phyloP scores from a whole-genome alignment of 2,113 vertebrate genomes.

The Brienomyrus brachyistius region DNA sequence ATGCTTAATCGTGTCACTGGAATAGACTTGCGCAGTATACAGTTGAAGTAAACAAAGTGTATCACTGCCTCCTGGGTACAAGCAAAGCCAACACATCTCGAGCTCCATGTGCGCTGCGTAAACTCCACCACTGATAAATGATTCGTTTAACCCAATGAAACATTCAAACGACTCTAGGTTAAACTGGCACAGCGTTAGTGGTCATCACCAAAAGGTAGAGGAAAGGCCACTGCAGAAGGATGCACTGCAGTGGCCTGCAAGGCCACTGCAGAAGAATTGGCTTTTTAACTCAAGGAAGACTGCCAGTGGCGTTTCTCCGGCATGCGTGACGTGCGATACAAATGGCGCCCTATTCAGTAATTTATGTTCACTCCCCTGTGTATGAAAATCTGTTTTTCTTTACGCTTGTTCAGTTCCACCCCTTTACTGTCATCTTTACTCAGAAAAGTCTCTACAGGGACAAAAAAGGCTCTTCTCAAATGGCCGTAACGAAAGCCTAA shows the following conservation, averaged over 20 bases:
- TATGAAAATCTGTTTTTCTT: background rate
- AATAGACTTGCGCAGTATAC: background rate
- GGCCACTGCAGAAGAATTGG: background rate
- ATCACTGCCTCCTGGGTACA: background rate
- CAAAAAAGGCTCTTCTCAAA: background rate
- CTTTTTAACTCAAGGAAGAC: background rate
- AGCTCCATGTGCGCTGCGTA: background rate
- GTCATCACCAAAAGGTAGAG: conserved; percentile 32
- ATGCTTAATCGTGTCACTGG: background rate
- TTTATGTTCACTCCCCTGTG: background rate
- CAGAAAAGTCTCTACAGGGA: background rate
- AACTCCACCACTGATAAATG: background rate
- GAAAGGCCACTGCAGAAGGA: background rate
- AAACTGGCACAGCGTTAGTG: background rate
- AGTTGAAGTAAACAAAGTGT: background rate
- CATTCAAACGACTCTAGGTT: background rate
- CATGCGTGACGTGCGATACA: background rate
- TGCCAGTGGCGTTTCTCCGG: conserved; percentile 36
- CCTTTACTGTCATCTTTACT: background rate
- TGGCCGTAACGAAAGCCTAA: background rate
- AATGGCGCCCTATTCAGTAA: background rate
- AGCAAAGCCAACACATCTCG: background rate
- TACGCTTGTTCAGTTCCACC: background rate
- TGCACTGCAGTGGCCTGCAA: background rate
- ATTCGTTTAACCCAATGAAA: background rate